These are phyloP conservation scores for Eurystomus gularis DNA, from an alignment of 2,113 vertebrate genomes.

Conservation along the genomic window DNA sequence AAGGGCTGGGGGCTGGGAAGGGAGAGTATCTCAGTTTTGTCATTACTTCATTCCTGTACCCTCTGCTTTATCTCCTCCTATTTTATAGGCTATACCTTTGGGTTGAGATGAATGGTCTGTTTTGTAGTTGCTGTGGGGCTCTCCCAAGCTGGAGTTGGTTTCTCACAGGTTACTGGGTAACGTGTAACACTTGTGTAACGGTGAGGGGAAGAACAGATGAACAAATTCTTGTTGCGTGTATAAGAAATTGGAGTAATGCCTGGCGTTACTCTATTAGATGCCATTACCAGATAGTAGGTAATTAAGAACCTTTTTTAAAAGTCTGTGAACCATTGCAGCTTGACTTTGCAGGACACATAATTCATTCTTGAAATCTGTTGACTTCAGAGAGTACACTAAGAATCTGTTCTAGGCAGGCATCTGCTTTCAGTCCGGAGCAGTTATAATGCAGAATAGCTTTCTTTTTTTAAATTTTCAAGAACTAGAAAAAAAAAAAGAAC, in stretches of 20 bases:
- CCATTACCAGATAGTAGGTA: not conserved
- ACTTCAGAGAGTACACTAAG: not conserved
- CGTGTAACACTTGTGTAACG: not conserved
- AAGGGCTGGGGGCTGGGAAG: not conserved
- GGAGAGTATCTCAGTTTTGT: not conserved
- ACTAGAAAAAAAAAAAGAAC: not conserved
- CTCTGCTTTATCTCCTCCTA: not conserved
- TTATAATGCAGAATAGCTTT: not conserved
- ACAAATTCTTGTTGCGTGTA: not conserved
- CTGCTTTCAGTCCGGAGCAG: not conserved
- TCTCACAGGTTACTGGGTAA: not conserved
- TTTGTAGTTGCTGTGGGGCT: not conserved
- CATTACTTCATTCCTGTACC: not conserved
- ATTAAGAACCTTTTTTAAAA: not conserved
- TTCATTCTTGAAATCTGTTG: not conserved
- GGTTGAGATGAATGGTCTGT: not conserved
- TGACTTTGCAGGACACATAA: not conserved
- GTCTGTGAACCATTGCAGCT: not conserved
- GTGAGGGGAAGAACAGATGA: not conserved
- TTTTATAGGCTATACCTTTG: not conserved
- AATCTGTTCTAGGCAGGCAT: not conserved
- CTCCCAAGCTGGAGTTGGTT: not conserved
- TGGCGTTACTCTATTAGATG: not conserved
- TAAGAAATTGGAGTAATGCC: not conserved
- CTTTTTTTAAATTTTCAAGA: not conserved